Percentiles rank a stretch among this genome's conserved stretches.
Conservation (phyloP, 2,797 vertebrate genomes). For the Cossypha caffra region DNA sequence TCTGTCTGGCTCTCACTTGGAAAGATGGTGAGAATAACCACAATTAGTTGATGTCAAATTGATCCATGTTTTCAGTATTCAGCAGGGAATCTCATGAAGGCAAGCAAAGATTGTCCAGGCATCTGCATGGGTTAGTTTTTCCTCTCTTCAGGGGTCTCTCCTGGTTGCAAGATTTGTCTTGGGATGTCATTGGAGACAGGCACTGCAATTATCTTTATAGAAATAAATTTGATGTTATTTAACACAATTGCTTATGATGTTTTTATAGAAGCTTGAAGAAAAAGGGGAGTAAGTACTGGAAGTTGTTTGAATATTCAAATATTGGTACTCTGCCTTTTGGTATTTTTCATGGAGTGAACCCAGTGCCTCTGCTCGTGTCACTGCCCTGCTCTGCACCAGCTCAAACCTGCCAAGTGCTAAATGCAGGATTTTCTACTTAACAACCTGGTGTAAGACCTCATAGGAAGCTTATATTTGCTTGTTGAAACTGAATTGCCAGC, state of each 20-base stretch:
- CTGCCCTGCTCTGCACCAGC: neutral
- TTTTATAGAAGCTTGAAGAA: neutral
- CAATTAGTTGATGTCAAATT: slow-evolving; percentile 57
- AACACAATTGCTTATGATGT: neutral
- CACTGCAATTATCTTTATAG: slow-evolving; percentile 1
- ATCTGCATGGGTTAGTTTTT: slow-evolving; percentile 16
- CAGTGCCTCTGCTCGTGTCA: fast-evolving
- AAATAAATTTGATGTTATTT: neutral
- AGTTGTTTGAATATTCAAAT: neutral
- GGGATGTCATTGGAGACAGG: neutral
- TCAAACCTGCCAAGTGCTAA: neutral
- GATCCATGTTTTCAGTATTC: slow-evolving; percentile 44
- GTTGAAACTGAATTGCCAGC: neutral
- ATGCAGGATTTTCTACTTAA: neutral
- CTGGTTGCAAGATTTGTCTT: neutral
- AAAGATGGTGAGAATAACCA: slow-evolving; percentile 43
- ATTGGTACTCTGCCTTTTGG: neutral
- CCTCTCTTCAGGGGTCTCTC: neutral
- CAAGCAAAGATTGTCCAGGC: neutral
- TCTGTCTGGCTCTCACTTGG: neutral
- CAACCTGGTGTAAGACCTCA: neutral
- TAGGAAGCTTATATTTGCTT: neutral
- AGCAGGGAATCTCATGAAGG: slow-evolving; percentile 33
- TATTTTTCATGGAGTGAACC: fast-evolving
- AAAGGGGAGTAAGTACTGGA: neutral